Conservation (phyloP, 2,113 vertebrate species). For the Apus apus region DNA sequence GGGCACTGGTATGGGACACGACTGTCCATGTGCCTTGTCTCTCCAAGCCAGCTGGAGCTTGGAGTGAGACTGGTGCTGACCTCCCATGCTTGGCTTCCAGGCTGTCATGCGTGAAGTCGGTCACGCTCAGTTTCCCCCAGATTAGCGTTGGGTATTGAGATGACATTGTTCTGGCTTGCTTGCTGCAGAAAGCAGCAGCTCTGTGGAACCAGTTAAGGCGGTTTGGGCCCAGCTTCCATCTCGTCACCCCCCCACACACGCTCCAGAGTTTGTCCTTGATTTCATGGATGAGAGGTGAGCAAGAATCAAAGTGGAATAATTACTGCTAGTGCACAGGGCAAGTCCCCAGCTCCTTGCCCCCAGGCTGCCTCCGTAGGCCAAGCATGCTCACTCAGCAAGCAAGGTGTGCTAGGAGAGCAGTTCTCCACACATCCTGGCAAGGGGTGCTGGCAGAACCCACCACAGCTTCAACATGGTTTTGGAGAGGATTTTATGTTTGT, state of each 20-base stretch:
- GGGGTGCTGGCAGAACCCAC: background rate
- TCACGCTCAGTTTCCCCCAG: conserved; percentile 73
- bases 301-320: conserved; percentile 54
- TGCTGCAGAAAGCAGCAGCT: conserved; percentile 37
- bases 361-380: background rate
- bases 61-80: conserved; percentile 27
- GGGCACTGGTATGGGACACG: accelerated
- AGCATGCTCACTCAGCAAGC: accelerated
- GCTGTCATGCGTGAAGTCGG: conserved; percentile 73
- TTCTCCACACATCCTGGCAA: background rate
- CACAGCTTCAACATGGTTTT: background rate
- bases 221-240: conserved; percentile 47
- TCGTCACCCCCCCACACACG: background rate
- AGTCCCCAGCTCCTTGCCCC: background rate
- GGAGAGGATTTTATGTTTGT: background rate
- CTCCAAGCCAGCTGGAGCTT: background rate
- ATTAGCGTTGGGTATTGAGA: conserved; percentile 68
- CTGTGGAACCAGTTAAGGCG: conserved; percentile 68
- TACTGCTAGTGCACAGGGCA: background rate
- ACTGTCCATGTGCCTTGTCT: background rate
- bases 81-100: conserved; percentile 71
- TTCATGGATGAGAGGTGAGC: conserved; percentile 50
- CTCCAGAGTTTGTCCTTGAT: conserved; percentile 45
- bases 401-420: background rate
- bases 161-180: conserved; percentile 76